phyloP scores from a whole-genome alignment of 2,888 invertebrate species.

The Dasysyrphus tricinctus region DNA sequence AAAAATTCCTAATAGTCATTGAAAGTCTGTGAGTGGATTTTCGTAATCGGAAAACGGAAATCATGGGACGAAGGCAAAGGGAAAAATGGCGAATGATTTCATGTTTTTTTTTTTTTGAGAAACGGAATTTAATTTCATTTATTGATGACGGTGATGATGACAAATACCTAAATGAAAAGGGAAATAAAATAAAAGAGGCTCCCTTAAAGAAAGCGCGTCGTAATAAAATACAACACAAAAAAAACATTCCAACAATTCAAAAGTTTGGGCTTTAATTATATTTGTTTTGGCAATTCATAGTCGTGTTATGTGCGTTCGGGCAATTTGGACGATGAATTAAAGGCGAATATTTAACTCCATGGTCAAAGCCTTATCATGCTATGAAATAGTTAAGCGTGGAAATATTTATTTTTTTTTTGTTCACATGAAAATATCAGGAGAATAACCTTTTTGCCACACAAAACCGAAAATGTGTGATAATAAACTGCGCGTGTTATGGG shows the following conservation, averaged over 20 bases:
- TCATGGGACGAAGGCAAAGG: background rate
- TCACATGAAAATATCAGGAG: slow-evolving; percentile 10
- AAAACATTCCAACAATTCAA: slow-evolving; percentile 20
- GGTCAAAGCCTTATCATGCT: slow-evolving; percentile 20
- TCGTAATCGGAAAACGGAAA: slow-evolving; percentile 37
- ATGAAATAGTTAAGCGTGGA: slow-evolving; percentile 27
- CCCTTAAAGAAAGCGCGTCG: background rate
- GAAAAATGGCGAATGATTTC: slow-evolving; percentile 10
- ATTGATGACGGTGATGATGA: slow-evolving; percentile 65
- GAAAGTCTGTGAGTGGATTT: slow-evolving; percentile 24
- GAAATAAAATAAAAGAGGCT: slow-evolving; percentile 3
- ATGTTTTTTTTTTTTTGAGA: slow-evolving; percentile 20
- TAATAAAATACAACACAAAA: background rate
- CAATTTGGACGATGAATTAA: slow-evolving; percentile 35
- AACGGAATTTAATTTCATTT: slow-evolving; percentile 70
- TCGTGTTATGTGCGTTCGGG: slow-evolving; percentile 40
- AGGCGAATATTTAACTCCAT: slow-evolving; percentile 30
- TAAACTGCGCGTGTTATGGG: slow-evolving; percentile 43
- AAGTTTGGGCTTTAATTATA: slow-evolving; percentile 38
- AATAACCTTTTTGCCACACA: slow-evolving; percentile 19
- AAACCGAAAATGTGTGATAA: slow-evolving; percentile 41
- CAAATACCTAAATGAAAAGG: slow-evolving; percentile 45
- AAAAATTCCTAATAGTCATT: slow-evolving; percentile 14
- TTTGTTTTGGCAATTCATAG: slow-evolving; percentile 51
- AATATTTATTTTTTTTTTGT: background rate